Percentiles rank a stretch among this genome's conserved stretches.
phyloP scores from a whole-genome alignment of 2,888 invertebrate species.

The Platycheirus rosarum region DNA sequence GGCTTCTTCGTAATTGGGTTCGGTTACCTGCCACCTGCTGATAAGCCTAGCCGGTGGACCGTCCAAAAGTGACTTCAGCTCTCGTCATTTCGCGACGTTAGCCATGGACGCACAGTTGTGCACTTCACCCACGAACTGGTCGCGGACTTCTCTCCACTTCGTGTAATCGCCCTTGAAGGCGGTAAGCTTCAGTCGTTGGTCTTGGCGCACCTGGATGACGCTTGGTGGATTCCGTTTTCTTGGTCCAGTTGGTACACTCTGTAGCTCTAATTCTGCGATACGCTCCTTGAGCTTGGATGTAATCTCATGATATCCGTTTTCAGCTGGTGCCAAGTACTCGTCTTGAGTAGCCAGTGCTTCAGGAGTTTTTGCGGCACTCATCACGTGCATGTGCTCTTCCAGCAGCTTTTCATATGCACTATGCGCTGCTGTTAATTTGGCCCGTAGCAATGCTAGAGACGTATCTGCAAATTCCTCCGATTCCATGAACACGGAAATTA shows the following conservation, averaged over 20 bases:
- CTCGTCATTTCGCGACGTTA: slow-evolving; percentile 14
- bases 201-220: slow-evolving; percentile 15
- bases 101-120: slow-evolving; percentile 8
- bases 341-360: slow-evolving; percentile 6
- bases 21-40: too few relatives aligned
- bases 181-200: too few relatives aligned
- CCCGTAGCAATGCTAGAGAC: not conserved
- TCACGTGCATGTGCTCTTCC: slow-evolving; percentile 8
- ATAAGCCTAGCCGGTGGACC: slow-evolving; percentile 24
- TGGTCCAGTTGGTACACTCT: not conserved
- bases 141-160: slow-evolving; percentile 26
- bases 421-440: slow-evolving; percentile 4
- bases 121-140: slow-evolving; percentile 14
- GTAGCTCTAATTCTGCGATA: not conserved
- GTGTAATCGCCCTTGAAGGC: slow-evolving; percentile 12
- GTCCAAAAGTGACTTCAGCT: slow-evolving; percentile 18
- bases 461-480: not conserved
- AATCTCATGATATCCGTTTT: not conserved
- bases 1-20: too few relatives aligned
- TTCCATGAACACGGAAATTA: not conserved
- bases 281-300: not conserved
- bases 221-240: not conserved
- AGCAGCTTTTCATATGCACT: slow-evolving; percentile 3
- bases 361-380: not conserved
- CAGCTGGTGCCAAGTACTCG: not conserved